phyloP scores from a whole-genome alignment of 2,113 vertebrate genomes.

The Forbesichthys papilliferus region DNA sequence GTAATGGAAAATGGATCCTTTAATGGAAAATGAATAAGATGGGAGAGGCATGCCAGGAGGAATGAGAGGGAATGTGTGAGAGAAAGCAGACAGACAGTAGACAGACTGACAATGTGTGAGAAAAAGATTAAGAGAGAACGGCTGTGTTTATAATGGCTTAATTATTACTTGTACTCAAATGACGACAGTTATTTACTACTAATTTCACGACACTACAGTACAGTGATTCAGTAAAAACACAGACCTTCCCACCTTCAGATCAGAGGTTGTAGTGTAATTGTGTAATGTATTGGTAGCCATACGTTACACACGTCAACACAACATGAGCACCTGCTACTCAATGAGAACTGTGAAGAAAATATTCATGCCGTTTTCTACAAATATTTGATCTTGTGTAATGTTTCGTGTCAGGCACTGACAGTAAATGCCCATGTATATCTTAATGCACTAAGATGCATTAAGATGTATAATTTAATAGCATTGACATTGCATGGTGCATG shows the following conservation, averaged over 20 bases:
- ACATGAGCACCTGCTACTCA: no score
- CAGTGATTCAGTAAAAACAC: slow-evolving; percentile 38
- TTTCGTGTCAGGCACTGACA: no score
- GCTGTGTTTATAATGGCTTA: slow-evolving; percentile 12
- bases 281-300: neutral
- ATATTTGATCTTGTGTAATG: no score
- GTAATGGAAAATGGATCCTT: slow-evolving; percentile 25
- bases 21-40: slow-evolving; percentile 1
- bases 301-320: no score
- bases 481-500: neutral
- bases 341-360: no score
- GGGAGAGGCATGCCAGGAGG: neutral
- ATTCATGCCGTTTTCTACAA: no score
- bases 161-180: slow-evolving; percentile 32
- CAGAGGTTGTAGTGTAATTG: neutral
- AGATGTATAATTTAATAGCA: neutral
- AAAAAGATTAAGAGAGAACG: slow-evolving; percentile 25
- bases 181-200: slow-evolving; percentile 39
- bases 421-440: no score
- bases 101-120: slow-evolving; percentile 28
- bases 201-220: slow-evolving; percentile 29
- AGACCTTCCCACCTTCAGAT: slow-evolving; percentile 20
- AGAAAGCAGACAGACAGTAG: slow-evolving; percentile 7
- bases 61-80: neutral
- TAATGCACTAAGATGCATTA: neutral